Conservation (phyloP, 2,888 invertebrate species). For the Adelognathus sp. region DNA sequence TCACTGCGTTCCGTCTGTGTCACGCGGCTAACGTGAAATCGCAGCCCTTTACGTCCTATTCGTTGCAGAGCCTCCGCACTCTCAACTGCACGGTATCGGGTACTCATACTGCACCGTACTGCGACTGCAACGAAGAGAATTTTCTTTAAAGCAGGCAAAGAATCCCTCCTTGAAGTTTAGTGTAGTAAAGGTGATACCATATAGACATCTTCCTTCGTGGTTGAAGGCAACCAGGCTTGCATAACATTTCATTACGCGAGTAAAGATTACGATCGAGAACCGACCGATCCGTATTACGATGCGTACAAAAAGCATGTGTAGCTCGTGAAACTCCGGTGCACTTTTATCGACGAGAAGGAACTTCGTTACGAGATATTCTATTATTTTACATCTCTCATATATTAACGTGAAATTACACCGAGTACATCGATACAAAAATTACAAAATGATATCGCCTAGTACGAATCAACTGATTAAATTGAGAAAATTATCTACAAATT, state of each 20-base stretch:
- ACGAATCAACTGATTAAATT: no score
- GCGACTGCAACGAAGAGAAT: slow-evolving; percentile 15
- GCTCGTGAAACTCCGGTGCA: neutral
- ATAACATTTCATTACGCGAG: slow-evolving; percentile 10
- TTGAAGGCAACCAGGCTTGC: neutral
- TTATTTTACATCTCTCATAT: neutral
- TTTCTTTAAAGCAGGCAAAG: slow-evolving; percentile 22
- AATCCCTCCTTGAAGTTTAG: slow-evolving; percentile 22
- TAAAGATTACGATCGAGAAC: neutral
- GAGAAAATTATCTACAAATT: no score
- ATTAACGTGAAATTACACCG: neutral
- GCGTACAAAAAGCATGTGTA: neutral
- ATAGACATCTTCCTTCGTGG: slow-evolving; percentile 29
- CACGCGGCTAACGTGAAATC: slow-evolving; percentile 52
- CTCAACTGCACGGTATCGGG: slow-evolving; percentile 20
- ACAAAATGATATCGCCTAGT: no score
- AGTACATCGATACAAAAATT: no score
- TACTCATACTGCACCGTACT: slow-evolving; percentile 21
- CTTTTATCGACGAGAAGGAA: neutral
- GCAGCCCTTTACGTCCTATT: slow-evolving; percentile 45
- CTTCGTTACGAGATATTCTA: neutral
- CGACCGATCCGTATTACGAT: neutral
- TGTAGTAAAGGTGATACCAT: slow-evolving; percentile 26
- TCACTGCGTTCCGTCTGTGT: slow-evolving; percentile 50
- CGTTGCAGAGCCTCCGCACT: slow-evolving; percentile 15